Conservation (phyloP, 2,888 invertebrate genomes). For the Acleris cristana region DNA sequence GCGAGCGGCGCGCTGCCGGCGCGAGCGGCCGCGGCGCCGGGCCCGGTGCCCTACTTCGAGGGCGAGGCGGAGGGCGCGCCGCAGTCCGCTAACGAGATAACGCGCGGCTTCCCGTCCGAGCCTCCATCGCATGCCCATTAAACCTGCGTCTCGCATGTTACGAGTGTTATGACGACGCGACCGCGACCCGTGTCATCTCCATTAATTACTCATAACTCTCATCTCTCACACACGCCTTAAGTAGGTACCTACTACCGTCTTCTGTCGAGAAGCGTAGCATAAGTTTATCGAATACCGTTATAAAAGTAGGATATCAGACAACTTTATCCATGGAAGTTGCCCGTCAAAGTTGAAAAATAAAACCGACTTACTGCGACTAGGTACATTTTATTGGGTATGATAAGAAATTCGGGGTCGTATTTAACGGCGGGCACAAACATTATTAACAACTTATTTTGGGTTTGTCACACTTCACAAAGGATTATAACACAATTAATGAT, state of each 20-base stretch:
- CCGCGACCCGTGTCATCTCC: constrained; percentile 35
- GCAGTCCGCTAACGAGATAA: constrained; percentile 48
- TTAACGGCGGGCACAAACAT: no score
- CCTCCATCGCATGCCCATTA: constrained; percentile 30
- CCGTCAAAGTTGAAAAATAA: no score
- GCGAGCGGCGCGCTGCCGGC: constrained; percentile 47
- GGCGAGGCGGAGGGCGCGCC: constrained; percentile 57
- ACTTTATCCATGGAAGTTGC: no score
- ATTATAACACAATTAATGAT: no score
- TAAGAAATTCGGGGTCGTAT: no score
- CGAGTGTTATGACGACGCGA: constrained; percentile 22
- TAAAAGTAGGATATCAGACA: no score
- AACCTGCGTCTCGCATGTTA: constrained; percentile 23
- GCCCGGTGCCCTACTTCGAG: constrained; percentile 66
- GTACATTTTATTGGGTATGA: no score
- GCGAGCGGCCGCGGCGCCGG: constrained; percentile 52
- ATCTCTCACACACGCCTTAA: constrained; percentile 7
- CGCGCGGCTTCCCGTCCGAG: constrained; percentile 35
- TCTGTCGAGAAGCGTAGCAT: background rate
- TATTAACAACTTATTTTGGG: no score
- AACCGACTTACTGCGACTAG: no score
- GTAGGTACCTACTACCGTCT: constrained; percentile 22
- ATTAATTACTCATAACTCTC: constrained; percentile 31
- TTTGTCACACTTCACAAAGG: no score
- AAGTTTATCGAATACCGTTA: no score